A percentile compares a stretch with the other conserved stretches of the same genome.
Evolutionary conservation across 2,888 invertebrate genomes (phyloP).

Genomic region (Hybos culiciformis): DNA sequence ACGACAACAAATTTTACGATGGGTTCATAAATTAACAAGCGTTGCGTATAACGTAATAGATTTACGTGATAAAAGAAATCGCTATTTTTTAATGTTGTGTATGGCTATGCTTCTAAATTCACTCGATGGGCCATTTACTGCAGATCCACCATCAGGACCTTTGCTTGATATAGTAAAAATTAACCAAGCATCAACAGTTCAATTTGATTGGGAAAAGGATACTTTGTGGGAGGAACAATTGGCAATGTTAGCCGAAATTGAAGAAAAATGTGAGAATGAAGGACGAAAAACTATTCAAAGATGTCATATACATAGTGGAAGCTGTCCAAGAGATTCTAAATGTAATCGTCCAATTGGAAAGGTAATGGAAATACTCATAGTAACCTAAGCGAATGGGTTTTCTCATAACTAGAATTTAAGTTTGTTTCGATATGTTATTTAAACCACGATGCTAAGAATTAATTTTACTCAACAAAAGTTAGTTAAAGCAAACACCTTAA

Average conservation of each 20-base stretch:
- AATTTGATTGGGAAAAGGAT: constrained; percentile 10
- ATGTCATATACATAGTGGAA: constrained; percentile 8
- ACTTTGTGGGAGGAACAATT: constrained; percentile 12
- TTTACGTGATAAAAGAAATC: constrained; percentile 13
- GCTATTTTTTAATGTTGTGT: constrained; percentile 12
- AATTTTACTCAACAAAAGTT: too few relatives aligned
- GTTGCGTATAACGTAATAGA: constrained; percentile 7
- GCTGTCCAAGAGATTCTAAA: constrained; percentile 6
- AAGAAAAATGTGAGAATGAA: background rate
- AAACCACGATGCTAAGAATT: too few relatives aligned
- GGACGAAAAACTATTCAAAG: background rate
- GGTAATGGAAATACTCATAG: too few relatives aligned
- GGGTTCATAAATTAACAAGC: constrained; percentile 10
- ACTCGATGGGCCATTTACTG: constrained; percentile 9
- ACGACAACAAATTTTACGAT: constrained; percentile 4
- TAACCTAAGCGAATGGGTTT: too few relatives aligned
- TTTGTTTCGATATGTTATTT: too few relatives aligned
- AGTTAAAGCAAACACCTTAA: too few relatives aligned
- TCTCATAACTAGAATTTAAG: too few relatives aligned
- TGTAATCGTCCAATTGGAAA: constrained; percentile 3
- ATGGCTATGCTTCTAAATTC: constrained; percentile 7
- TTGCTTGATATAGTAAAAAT: background rate
- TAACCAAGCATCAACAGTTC: background rate
- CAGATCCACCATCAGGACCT: constrained; percentile 4
- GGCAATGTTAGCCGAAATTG: background rate